Evolutionary conservation across 2,797 vertebrate species (phyloP).

Genomic region (Alcedo atthis): DNA sequence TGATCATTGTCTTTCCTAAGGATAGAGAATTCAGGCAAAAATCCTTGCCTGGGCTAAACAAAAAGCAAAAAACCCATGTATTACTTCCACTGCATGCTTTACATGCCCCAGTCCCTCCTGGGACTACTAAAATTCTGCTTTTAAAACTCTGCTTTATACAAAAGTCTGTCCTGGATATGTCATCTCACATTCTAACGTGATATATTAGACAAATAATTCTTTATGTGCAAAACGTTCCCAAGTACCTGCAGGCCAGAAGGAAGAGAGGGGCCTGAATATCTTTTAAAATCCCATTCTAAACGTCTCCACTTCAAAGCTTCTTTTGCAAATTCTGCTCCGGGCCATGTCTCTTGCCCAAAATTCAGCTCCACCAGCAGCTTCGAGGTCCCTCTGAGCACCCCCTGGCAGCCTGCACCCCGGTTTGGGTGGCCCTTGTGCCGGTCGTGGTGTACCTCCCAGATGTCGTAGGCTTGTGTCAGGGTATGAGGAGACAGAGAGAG

Average conservation of each 20-base stretch:
- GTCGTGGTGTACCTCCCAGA: not conserved
- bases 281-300: conserved; percentile 20
- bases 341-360: not conserved
- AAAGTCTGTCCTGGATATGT: conserved; percentile 64
- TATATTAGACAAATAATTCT: conserved; percentile 58
- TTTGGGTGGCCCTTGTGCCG: not conserved
- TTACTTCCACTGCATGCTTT: not conserved
- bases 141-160: conserved; percentile 17
- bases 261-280: conserved; percentile 23
- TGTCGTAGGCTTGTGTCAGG: not conserved
- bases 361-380: fast-evolving
- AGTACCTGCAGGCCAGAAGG: conserved; percentile 55
- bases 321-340: not conserved
- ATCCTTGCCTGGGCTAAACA: not conserved
- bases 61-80: not conserved
- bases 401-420: not conserved
- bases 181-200: conserved; percentile 48
- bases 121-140: conserved; percentile 43
- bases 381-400: fast-evolving
- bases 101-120: not conserved
- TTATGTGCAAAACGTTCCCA: conserved; percentile 12
- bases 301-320: not conserved
- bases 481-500: not conserved
- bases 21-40: not conserved
- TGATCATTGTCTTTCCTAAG: not conserved